Conservation (phyloP, 2,113 vertebrate genomes). For the Xiphias gladius region DNA sequence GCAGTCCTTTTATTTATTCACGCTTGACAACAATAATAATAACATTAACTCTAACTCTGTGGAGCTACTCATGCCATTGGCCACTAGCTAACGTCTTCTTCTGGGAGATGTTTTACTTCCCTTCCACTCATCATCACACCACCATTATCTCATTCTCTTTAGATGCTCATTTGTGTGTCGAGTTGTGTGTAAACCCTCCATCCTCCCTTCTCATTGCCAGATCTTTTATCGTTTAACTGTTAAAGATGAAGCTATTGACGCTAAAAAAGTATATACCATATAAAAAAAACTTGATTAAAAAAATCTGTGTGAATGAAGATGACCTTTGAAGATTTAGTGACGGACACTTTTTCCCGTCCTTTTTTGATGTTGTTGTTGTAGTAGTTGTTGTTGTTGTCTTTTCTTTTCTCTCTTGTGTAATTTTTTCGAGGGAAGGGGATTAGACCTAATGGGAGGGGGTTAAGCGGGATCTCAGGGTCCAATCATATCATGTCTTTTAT, state of each 20-base stretch:
- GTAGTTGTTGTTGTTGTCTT: conserved; percentile 42
- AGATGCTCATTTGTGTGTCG: conserved; percentile 64
- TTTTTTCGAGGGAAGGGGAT: conserved; percentile 44
- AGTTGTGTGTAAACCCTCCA: conserved; percentile 57
- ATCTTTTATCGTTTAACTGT: conserved; percentile 78
- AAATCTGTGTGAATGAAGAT: conserved; percentile 71
- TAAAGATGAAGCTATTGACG: conserved; percentile 61
- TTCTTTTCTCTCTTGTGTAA: conserved; percentile 59
- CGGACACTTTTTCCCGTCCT: conserved; percentile 62
- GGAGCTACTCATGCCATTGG: conserved; percentile 70
- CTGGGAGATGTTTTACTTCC: conserved; percentile 15
- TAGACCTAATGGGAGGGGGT: conserved; percentile 52
- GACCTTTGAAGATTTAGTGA: conserved; percentile 75
- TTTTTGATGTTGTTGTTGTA: too few relatives aligned
- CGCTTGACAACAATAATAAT: conserved; percentile 81
- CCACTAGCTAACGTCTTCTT: conserved; percentile 45
- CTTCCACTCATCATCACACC: conserved; percentile 37
- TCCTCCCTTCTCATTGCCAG: conserved; percentile 53
- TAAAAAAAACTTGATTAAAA: conserved; percentile 51
- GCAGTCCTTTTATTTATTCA: conserved; percentile 95
- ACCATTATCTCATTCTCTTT: conserved; percentile 40
- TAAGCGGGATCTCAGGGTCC: conserved; percentile 71
- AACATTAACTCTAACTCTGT: conserved; percentile 79
- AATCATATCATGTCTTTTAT: conserved; percentile 77
- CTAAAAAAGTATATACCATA: conserved; percentile 67